These are phyloP conservation scores for Arbacia lixula DNA, from an alignment of 53 echinoderm and acorn worm species.

Conservation along the genomic window DNA sequence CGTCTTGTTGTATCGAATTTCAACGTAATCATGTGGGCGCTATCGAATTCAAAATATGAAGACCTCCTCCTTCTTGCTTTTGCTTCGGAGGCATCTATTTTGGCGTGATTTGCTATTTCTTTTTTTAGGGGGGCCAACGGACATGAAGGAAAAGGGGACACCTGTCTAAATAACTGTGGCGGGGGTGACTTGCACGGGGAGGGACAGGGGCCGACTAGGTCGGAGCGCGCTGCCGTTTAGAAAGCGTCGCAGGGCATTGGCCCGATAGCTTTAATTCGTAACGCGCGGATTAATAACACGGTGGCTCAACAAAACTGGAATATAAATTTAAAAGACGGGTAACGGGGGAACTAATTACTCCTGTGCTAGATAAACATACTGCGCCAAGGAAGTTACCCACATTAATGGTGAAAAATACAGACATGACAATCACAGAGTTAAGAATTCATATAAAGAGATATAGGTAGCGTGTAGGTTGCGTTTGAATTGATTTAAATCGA, in stretches of 20 bases:
- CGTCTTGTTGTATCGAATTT: constrained; percentile 39
- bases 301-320: constrained; percentile 6
- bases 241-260: constrained; percentile 12
- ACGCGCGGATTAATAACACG: not conserved
- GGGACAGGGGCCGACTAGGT: not conserved
- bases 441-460: too few relatives aligned
- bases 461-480: too few relatives aligned
- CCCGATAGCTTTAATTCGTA: constrained; percentile 1
- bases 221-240: constrained; percentile 6
- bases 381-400: too few relatives aligned
- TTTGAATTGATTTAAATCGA: too few relatives aligned
- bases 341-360: too few relatives aligned
- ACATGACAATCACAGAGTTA: too few relatives aligned
- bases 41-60: constrained; percentile 41
- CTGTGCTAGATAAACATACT: too few relatives aligned
- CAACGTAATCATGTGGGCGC: constrained; percentile 36
- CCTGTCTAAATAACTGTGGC: constrained; percentile 27
- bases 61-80: too few relatives aligned
- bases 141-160: not conserved
- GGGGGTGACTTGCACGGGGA: not conserved
- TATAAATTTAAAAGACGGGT: not conserved
- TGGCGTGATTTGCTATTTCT: constrained; percentile 21
- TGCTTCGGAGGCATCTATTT: constrained; percentile 18
- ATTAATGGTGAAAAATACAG: too few relatives aligned
- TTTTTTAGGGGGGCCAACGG: not conserved